Conservation (phyloP, 2,797 vertebrate species). For the Lepidocolaptes lacrymiger region DNA sequence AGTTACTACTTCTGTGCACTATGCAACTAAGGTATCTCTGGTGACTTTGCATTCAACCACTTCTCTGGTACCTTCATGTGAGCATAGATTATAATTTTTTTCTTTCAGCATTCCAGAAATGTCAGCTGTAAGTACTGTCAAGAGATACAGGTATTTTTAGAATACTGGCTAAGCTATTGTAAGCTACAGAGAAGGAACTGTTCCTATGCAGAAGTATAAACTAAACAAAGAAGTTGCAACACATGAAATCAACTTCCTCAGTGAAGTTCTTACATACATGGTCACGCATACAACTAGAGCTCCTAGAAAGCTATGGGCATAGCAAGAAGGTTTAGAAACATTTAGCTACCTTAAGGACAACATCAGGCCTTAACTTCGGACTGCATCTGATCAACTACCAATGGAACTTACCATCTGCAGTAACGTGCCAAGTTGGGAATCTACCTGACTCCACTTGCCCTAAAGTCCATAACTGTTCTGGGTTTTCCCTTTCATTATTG, state of each 20-base stretch:
- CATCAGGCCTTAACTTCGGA: neutral
- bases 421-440: neutral
- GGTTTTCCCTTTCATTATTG: neutral
- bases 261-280: neutral
- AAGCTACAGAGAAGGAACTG: neutral
- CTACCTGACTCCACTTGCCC: neutral
- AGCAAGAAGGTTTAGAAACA: neutral
- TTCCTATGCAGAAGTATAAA: neutral
- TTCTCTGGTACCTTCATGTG: neutral
- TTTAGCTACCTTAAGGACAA: neutral
- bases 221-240: neutral
- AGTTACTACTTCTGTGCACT: neutral
- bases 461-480: neutral
- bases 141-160: neutral
- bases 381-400: neutral
- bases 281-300: neutral
- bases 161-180: neutral
- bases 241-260: neutral
- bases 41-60: neutral
- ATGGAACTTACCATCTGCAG: neutral
- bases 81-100: neutral
- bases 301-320: neutral
- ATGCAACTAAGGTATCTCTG: neutral
- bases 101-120: neutral
- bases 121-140: neutral